Evolutionary conservation across 2,888 invertebrate species (phyloP).

Genomic region (Drosophila anceps): DNA sequence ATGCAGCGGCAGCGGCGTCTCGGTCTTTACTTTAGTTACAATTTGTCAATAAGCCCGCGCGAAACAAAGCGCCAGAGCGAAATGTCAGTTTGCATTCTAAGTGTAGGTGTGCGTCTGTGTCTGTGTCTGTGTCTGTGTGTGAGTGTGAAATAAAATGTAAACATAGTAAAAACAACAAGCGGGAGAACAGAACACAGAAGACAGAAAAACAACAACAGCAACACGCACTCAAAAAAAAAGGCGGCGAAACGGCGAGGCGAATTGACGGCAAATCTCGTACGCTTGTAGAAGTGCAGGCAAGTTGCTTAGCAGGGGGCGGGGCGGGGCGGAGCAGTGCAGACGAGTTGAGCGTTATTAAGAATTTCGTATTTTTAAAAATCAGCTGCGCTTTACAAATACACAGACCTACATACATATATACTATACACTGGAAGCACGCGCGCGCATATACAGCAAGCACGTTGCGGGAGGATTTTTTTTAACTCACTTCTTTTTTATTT

Average conservation of each 20-base stretch:
- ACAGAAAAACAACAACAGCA: slow-evolving; percentile 10
- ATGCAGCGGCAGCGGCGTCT: slow-evolving; percentile 18
- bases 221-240: slow-evolving; percentile 68
- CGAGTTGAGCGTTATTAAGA: slow-evolving; percentile 39
- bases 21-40: slow-evolving; percentile 41
- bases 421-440: slow-evolving; percentile 1
- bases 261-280: slow-evolving; percentile 48
- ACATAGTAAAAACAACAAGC: slow-evolving; percentile 61
- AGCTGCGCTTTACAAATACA: slow-evolving; percentile 42
- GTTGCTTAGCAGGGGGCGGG: slow-evolving; percentile 5
- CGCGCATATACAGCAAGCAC: slow-evolving; percentile 8
- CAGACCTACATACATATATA: background rate
- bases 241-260: slow-evolving; percentile 34
- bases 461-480: slow-evolving; percentile 32
- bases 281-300: slow-evolving; percentile 30
- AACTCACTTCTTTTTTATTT: slow-evolving; percentile 42
- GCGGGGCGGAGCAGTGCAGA: slow-evolving; percentile 10
- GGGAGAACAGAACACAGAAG: slow-evolving; percentile 26
- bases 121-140: slow-evolving; percentile 7
- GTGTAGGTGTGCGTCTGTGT: slow-evolving; percentile 12
- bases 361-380: slow-evolving; percentile 48
- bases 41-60: slow-evolving; percentile 78
- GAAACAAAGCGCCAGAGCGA: slow-evolving; percentile 76
- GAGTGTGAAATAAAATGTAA: slow-evolving; percentile 48
- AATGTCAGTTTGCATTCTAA: slow-evolving; percentile 70